These are phyloP conservation scores for Goniozus legneri DNA, from an alignment of 1,140 invertebrate genomes.

Conservation along the genomic window DNA sequence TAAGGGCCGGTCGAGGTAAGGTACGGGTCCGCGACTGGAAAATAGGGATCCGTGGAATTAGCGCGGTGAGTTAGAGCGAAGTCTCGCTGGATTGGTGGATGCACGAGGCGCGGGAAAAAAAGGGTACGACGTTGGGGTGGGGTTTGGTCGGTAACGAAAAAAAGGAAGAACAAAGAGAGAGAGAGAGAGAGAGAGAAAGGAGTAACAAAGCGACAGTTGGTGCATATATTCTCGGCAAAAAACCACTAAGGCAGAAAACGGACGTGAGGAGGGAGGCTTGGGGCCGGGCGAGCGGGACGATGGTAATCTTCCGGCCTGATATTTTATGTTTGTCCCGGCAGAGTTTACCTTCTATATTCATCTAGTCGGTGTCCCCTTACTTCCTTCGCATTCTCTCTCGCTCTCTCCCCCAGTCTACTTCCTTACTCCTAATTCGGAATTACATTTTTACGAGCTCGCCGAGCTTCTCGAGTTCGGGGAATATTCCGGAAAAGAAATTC, in stretches of 20 bases:
- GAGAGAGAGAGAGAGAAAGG: slow-evolving; percentile 23
- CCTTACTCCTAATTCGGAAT: too few species aligned
- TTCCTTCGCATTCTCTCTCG: slow-evolving; percentile 6
- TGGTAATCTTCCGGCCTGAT: slow-evolving; percentile 39
- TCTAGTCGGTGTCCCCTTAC: not conserved
- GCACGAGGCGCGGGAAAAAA: not conserved
- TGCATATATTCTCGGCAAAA: slow-evolving; percentile 37
- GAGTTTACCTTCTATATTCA: slow-evolving; percentile 18
- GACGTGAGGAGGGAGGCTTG: slow-evolving; percentile 24
- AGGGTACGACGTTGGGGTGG: too few species aligned
- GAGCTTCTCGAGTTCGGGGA: too few species aligned
- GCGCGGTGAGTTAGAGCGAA: not conserved
- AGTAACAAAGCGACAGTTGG: slow-evolving; percentile 36
- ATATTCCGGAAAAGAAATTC: too few species aligned
- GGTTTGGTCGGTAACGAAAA: not conserved
- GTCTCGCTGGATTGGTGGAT: not conserved
- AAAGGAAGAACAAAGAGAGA: slow-evolving; percentile 6
- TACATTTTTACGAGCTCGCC: too few species aligned
- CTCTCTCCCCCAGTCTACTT: too few species aligned
- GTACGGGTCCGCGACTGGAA: slow-evolving; percentile 10
- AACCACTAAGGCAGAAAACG: slow-evolving; percentile 31
- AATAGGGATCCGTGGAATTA: slow-evolving; percentile 19
- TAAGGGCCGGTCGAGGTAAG: slow-evolving; percentile 8
- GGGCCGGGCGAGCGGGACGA: slow-evolving; percentile 19
- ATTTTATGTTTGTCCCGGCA: slow-evolving; percentile 35